Evolutionary conservation across 2,113 vertebrate genomes (phyloP).

Genomic region (Oceanodroma tethys): DNA sequence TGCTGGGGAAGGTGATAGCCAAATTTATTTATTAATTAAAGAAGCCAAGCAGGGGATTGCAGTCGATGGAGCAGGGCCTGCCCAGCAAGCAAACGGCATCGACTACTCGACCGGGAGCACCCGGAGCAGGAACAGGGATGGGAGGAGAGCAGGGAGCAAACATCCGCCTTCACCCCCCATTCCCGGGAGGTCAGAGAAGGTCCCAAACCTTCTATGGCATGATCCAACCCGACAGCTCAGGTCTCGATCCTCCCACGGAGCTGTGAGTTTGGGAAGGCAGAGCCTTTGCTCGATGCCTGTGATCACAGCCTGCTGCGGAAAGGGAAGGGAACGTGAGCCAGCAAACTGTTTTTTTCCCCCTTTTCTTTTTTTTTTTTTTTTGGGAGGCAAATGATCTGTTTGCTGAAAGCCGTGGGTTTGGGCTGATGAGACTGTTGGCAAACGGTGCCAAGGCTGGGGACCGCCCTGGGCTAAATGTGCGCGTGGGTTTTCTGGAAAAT

Average conservation of each 20-base stretch:
- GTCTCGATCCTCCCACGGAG: background rate
- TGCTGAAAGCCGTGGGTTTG: background rate
- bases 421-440: background rate
- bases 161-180: background rate
- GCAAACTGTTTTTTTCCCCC: background rate
- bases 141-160: background rate
- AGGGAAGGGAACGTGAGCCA: background rate
- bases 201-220: background rate
- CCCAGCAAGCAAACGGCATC: background rate
- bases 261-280: background rate
- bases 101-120: rapidly evolving
- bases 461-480: background rate
- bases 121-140: background rate
- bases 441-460: background rate
- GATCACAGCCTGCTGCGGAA: background rate
- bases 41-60: background rate
- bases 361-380: background rate
- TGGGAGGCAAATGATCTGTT: background rate
- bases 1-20: background rate
- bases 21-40: conserved; percentile 27
- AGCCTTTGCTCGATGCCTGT: background rate
- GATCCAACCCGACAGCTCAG: background rate
- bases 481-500: background rate
- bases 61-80: background rate
- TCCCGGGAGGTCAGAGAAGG: background rate